Conservation (phyloP, 53 echinoderm and acorn worm genomes). For the Holothuria scabra region DNA sequence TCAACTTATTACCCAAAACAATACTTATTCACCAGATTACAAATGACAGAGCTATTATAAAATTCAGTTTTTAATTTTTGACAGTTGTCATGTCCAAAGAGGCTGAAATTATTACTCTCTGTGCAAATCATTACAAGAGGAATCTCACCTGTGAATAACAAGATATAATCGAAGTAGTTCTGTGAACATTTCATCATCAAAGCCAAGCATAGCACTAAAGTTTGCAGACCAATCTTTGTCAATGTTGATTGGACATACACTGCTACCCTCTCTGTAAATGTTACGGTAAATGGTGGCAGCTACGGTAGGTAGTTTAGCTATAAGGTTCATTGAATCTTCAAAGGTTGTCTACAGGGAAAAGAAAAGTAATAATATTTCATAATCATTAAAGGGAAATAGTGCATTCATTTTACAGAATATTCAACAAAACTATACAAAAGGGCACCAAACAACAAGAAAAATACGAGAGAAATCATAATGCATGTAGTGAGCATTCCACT, state of each 20-base stretch:
- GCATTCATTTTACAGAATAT: too few species aligned
- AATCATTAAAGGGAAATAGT: too few species aligned
- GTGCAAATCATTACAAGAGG: not conserved
- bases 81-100: too few species aligned
- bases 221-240: conserved; percentile 92
- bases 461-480: too few species aligned
- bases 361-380: not conserved
- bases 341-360: conserved; percentile 66
- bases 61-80: too few species aligned
- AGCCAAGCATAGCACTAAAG: conserved; percentile 95
- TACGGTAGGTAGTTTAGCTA: conserved; percentile 95
- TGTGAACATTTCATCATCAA: conserved; percentile 84
- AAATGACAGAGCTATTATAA: too few species aligned
- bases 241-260: conserved; percentile 83
- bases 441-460: too few species aligned
- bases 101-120: too few species aligned
- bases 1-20: too few species aligned
- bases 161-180: conserved; percentile 93
- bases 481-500: too few species aligned
- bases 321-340: conserved; percentile 97
- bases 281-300: conserved; percentile 98
- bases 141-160: conserved; percentile 87
- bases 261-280: conserved; percentile 76
- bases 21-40: too few species aligned
- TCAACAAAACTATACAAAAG: too few species aligned